These are phyloP conservation scores for Clitarchus hookeri DNA, from an alignment of 2,888 invertebrate genomes.

Conservation along the genomic window DNA sequence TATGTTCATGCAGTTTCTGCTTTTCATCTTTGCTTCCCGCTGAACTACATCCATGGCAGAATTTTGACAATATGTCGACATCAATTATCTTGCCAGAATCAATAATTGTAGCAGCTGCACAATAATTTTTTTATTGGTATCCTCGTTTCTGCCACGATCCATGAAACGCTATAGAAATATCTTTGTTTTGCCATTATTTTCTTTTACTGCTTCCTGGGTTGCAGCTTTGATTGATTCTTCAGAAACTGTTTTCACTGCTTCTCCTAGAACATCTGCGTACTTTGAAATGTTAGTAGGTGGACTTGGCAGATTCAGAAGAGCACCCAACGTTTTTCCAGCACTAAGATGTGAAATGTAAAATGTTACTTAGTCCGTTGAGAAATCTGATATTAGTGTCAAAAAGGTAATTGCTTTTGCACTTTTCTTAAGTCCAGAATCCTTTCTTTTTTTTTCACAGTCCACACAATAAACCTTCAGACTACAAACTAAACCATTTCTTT, in stretches of 20 bases:
- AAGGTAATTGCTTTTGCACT: background rate
- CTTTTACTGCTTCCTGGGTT: background rate
- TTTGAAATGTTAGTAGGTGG: background rate
- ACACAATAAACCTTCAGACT: background rate
- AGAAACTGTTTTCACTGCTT: background rate
- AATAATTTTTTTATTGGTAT: background rate
- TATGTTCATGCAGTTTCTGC: background rate
- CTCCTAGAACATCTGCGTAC: constrained; percentile 4
- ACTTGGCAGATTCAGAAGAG: constrained; percentile 12
- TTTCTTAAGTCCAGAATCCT: background rate
- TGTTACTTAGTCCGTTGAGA: background rate
- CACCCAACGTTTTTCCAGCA: constrained; percentile 17
- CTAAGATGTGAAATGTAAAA: background rate
- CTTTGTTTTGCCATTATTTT: background rate
- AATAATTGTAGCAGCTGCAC: constrained; percentile 10
- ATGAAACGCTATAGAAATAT: constrained; percentile 10
- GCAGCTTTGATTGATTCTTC: background rate
- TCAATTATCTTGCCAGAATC: constrained; percentile 16
- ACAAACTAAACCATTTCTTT: constrained; percentile 9
- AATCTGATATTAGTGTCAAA: background rate
- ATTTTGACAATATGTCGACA: constrained; percentile 9
- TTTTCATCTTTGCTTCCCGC: constrained; percentile 2
- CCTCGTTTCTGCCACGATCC: constrained; percentile 7
- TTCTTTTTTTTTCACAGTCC: background rate
- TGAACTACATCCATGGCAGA: background rate